phyloP scores from a whole-genome alignment of 2,797 vertebrate species.

The Sebastes iracundus region DNA sequence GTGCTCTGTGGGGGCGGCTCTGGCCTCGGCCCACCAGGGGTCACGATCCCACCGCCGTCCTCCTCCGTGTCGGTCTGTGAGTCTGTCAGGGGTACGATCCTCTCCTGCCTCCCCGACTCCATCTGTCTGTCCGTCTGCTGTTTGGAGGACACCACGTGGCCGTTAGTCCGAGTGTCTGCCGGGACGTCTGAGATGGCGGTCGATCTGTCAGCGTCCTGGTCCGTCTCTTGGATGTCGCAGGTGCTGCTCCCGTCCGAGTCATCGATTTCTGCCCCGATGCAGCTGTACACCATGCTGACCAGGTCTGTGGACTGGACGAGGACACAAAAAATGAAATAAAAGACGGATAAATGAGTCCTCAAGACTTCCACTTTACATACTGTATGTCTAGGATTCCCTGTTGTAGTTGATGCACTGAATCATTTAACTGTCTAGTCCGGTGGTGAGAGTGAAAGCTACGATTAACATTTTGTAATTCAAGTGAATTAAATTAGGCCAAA shows the following conservation, averaged over 20 bases:
- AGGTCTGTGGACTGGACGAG: constrained; percentile 74
- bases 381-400: neutral
- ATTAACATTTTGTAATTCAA: neutral
- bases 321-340: neutral
- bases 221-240: constrained; percentile 61
- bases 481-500: constrained; percentile 25
- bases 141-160: constrained; percentile 52
- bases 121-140: constrained; percentile 70
- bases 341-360: neutral
- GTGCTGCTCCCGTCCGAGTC: constrained; percentile 77
- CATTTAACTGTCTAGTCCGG: neutral
- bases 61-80: constrained; percentile 52
- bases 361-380: neutral
- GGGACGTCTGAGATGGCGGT: constrained; percentile 55
- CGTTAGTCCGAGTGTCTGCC: constrained; percentile 50
- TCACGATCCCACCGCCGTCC: constrained; percentile 26
- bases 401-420: neutral
- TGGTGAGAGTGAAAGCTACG: neutral
- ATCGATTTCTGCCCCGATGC: constrained; percentile 79
- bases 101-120: constrained; percentile 66
- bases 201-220: constrained; percentile 47
- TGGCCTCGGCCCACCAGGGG: constrained; percentile 71
- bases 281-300: constrained; percentile 84
- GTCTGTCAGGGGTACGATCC: constrained; percentile 65
- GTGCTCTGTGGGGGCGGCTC: constrained; percentile 83